Conservation (phyloP, 1,140 invertebrate genomes). For the Hylaeus anthracinus region DNA sequence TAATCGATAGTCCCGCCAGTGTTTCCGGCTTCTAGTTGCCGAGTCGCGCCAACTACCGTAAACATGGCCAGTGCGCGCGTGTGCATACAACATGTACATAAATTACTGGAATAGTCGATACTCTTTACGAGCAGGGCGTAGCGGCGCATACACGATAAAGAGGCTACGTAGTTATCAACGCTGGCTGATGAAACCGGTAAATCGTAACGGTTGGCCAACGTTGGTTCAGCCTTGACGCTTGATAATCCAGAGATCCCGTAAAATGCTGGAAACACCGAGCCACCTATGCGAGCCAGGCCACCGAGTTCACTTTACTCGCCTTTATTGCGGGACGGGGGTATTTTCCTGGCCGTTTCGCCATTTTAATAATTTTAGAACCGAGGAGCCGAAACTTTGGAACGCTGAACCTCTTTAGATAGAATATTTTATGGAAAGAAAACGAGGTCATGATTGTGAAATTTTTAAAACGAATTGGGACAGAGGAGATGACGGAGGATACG, state of each 20-base stretch:
- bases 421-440: background rate
- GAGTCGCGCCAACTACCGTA: slow-evolving; percentile 8
- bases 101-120: slow-evolving; percentile 59
- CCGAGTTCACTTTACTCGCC: background rate
- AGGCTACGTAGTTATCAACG: slow-evolving; percentile 28
- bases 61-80: slow-evolving; percentile 12
- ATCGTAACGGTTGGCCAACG: slow-evolving; percentile 49
- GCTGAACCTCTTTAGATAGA: background rate
- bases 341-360: background rate
- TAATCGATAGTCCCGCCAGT: slow-evolving; percentile 39
- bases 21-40: slow-evolving; percentile 24
- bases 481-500: too few relatives aligned
- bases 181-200: slow-evolving; percentile 47
- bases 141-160: slow-evolving; percentile 47
- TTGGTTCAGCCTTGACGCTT: background rate
- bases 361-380: slow-evolving; percentile 1
- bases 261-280: background rate
- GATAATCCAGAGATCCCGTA: background rate
- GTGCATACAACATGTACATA: slow-evolving; percentile 40
- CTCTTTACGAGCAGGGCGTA: slow-evolving; percentile 51
- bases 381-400: background rate
- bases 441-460: background rate
- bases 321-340: background rate
- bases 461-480: background rate
- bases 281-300: background rate